A percentile compares a stretch with the other conserved stretches of the same genome.
Conservation (phyloP, 2,888 invertebrate genomes). For the Melanotus villosus region DNA sequence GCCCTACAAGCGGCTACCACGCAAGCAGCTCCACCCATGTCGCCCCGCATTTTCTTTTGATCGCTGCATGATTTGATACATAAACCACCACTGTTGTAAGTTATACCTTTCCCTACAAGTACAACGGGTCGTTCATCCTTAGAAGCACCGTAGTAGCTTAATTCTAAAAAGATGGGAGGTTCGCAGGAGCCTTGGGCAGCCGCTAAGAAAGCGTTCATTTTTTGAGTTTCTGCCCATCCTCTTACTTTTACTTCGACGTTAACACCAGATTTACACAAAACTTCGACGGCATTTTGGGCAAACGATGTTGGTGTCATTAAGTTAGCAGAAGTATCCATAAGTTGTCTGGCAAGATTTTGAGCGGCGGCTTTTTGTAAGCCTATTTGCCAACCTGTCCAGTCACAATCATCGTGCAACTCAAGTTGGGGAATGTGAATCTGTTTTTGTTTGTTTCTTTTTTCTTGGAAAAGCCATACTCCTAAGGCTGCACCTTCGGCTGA, state of each 20-base stretch:
- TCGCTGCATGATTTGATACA: conserved; percentile 76
- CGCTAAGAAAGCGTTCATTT: conserved; percentile 85
- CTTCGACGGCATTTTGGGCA: conserved; percentile 78
- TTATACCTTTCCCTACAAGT: conserved; percentile 74
- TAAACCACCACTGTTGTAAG: conserved; percentile 80
- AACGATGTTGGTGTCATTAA: conserved; percentile 84
- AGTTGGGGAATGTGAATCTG: conserved; percentile 67
- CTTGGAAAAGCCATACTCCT: conserved; percentile 80
- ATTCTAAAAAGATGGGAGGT: conserved; percentile 84
- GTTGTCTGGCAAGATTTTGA: conserved; percentile 83
- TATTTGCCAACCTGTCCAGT: conserved; percentile 79
- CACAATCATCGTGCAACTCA: conserved; percentile 76
- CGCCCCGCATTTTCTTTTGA: conserved; percentile 82
- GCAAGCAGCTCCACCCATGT: conserved; percentile 90
- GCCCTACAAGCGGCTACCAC: conserved; percentile 80
- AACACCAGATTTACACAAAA: conserved; percentile 71
- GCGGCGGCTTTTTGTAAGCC: conserved; percentile 82
- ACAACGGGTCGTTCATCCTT: conserved; percentile 77
- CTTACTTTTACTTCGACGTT: conserved; percentile 77
- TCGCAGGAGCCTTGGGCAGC: conserved; percentile 84
- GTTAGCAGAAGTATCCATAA: conserved; percentile 88
- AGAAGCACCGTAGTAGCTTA: conserved; percentile 79
- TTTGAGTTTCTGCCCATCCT: conserved; percentile 83
- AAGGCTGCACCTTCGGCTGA: conserved; percentile 84
- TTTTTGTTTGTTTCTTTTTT: conserved; percentile 71